A percentile compares a stretch with the other conserved stretches of the same genome.
phyloP scores from a whole-genome alignment of 2,888 invertebrate species.

The Pyrochroa serraticornis region DNA sequence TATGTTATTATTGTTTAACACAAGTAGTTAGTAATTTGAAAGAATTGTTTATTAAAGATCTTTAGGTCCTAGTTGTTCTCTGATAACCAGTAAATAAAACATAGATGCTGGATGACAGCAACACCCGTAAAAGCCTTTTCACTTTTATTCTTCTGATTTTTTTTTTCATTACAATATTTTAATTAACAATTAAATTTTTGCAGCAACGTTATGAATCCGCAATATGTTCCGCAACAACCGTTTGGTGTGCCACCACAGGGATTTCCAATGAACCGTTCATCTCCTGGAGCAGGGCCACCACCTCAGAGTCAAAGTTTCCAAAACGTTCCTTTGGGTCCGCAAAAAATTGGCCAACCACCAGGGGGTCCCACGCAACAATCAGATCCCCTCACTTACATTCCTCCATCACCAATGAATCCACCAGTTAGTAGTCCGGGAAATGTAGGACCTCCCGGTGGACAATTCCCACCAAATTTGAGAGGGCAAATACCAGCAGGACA shows the following conservation, averaged over 20 bases:
- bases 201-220: slow-evolving; percentile 59
- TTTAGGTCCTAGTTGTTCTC: too few relatives aligned
- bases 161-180: slow-evolving; percentile 3
- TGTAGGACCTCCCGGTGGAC: slow-evolving; percentile 1
- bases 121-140: too few relatives aligned
- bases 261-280: slow-evolving; percentile 34
- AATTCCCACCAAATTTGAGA: slow-evolving; percentile 24
- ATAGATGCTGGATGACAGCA: too few relatives aligned
- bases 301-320: slow-evolving; percentile 43
- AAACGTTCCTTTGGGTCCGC: slow-evolving; percentile 43
- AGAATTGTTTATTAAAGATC: too few relatives aligned
- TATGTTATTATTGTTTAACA: too few relatives aligned
- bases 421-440: slow-evolving; percentile 25
- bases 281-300: slow-evolving; percentile 48
- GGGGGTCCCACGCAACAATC: slow-evolving; percentile 20
- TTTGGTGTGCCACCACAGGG: slow-evolving; percentile 35
- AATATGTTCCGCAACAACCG: slow-evolving; percentile 57
- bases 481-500: slow-evolving; percentile 38
- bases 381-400: slow-evolving; percentile 18
- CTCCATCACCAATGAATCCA: slow-evolving; percentile 26
- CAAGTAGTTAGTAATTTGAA: too few relatives aligned
- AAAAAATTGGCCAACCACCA: slow-evolving; percentile 29
- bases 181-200: slow-evolving; percentile 32
- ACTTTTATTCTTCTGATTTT: not conserved
- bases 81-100: too few relatives aligned